Evolutionary conservation across 2,113 vertebrate species (phyloP).

Genomic region (Nycticorax nycticorax): DNA sequence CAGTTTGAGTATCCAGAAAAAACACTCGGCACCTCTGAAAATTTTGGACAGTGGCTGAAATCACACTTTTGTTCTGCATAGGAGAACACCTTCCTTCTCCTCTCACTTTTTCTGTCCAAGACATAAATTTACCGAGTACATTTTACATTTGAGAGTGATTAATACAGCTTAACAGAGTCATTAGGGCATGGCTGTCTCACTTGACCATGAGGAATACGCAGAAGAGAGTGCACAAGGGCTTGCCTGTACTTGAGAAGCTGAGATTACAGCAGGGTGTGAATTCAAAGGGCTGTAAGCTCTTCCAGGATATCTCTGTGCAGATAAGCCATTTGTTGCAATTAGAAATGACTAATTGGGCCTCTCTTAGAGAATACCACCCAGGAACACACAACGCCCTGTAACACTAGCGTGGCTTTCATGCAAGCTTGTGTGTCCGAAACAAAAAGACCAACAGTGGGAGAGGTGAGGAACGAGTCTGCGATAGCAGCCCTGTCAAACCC

Average conservation of each 20-base stretch:
- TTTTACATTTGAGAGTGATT: background rate
- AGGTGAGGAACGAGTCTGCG: fast-evolving
- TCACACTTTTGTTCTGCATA: background rate
- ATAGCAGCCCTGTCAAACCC: background rate
- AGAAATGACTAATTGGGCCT: conserved; percentile 18
- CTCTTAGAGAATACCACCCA: background rate
- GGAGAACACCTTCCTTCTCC: background rate
- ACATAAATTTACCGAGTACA: background rate
- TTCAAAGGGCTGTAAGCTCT: background rate
- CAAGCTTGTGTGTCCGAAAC: background rate
- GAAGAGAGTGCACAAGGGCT: background rate
- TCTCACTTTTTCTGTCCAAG: background rate
- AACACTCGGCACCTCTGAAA: background rate
- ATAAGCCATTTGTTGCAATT: conserved; percentile 36
- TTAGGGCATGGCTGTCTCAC: background rate
- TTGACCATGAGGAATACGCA: background rate
- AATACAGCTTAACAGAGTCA: background rate
- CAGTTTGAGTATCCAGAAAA: background rate
- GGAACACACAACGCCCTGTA: background rate
- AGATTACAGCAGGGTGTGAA: background rate
- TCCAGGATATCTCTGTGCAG: background rate
- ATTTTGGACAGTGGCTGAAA: background rate
- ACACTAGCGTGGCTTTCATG: background rate
- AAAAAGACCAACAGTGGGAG: background rate
- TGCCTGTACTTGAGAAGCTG: background rate